Conservation (phyloP, 2,888 invertebrate genomes). For the Synergus umbraculus region DNA sequence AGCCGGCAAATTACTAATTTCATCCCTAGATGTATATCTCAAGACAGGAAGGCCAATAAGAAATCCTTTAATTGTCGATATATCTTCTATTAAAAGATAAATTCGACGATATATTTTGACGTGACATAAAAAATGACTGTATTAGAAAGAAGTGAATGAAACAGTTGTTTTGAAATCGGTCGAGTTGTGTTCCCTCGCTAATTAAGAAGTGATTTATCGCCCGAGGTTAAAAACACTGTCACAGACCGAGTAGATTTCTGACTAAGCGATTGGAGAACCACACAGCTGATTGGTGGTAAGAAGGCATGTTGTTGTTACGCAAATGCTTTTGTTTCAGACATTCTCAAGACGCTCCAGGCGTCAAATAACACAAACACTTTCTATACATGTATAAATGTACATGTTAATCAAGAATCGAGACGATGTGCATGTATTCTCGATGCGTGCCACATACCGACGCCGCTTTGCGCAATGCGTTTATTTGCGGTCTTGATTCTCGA, state of each 20-base stretch:
- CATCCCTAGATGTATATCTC: too few relatives aligned
- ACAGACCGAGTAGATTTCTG: neutral
- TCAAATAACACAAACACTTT: neutral
- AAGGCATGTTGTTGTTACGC: neutral
- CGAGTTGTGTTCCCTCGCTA: neutral
- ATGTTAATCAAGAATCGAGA: conserved; percentile 35
- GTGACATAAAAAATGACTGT: neutral
- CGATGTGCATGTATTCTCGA: conserved; percentile 41
- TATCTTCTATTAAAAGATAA: neutral
- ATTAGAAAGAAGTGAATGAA: neutral
- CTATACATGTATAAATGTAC: neutral
- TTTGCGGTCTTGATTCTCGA: conserved; percentile 4
- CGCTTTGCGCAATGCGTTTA: conserved; percentile 34
- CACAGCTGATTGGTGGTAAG: conserved; percentile 10
- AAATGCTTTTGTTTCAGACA: conserved; percentile 38
- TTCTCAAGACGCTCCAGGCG: conserved; percentile 12
- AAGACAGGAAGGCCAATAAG: too few relatives aligned
- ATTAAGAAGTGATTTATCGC: conserved; percentile 26
- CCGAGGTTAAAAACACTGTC: neutral
- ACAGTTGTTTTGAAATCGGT: neutral
- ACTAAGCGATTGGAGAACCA: neutral
- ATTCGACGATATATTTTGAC: neutral
- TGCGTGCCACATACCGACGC: conserved; percentile 11
- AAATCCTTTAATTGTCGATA: neutral
- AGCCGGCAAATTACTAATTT: neutral